Percentiles rank a stretch among this genome's conserved stretches.
These are phyloP conservation scores for Papilio polytes DNA, from an alignment of 1,140 invertebrate genomes.

Conservation along the genomic window DNA sequence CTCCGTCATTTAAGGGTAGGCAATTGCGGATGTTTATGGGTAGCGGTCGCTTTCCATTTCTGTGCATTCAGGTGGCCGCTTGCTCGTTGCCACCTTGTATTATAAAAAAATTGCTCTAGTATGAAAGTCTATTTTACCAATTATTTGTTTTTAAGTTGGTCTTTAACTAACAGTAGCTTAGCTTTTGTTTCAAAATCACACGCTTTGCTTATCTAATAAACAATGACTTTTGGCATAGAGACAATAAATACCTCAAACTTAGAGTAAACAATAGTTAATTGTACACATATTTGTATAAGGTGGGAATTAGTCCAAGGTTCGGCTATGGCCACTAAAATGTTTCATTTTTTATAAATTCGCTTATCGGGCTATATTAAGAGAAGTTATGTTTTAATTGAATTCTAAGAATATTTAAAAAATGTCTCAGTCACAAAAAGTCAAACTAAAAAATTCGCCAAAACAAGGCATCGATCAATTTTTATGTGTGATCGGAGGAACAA, in stretches of 20 bases:
- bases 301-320: slow-evolving; percentile 5
- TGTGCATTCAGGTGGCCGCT: no score
- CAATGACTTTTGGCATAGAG: not conserved
- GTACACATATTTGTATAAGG: not conserved
- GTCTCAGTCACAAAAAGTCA: no score
- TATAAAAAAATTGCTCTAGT: no score
- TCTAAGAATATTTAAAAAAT: no score
- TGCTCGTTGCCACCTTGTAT: no score
- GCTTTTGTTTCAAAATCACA: not conserved
- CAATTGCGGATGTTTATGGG: no score
- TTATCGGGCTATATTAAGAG: not conserved
- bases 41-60: no score
- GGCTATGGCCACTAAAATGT: not conserved
- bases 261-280: slow-evolving; percentile 2
- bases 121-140: not conserved
- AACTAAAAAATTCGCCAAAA: no score
- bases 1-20: no score
- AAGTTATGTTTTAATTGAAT: no score
- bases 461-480: no score
- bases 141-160: not conserved
- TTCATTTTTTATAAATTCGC: not conserved
- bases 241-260: not conserved
- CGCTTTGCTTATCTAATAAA: not conserved
- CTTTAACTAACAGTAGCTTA: not conserved
- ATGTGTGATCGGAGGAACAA: no score